phyloP scores from a whole-genome alignment of 2,113 vertebrate genomes.

The Notiomystis cincta region DNA sequence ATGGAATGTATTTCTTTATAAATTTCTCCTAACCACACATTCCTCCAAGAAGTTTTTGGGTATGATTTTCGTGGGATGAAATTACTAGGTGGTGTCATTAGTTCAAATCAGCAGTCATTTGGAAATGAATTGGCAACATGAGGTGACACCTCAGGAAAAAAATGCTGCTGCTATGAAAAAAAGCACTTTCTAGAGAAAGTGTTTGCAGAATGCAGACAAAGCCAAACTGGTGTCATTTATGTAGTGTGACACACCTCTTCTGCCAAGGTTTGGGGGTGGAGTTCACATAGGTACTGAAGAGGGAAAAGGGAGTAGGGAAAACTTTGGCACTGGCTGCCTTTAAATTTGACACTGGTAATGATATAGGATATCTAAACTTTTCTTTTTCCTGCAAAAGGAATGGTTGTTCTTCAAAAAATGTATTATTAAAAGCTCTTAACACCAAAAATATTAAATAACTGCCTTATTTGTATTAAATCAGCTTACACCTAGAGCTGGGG shows the following conservation, averaged over 20 bases:
- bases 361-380: neutral
- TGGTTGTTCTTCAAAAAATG: rapidly evolving
- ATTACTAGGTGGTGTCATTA: neutral
- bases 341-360: neutral
- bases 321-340: neutral
- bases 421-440: neutral
- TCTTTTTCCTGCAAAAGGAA: neutral
- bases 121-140: neutral
- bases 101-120: neutral
- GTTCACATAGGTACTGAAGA: neutral
- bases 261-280: neutral
- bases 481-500: neutral
- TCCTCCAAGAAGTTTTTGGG: neutral
- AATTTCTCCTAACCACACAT: neutral
- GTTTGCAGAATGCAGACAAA: neutral
- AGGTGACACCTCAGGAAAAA: neutral
- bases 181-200: neutral
- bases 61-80: neutral
- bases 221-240: neutral
- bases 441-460: neutral
- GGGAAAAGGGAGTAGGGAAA: neutral
- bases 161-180: neutral
- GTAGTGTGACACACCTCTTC: neutral
- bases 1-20: rapidly evolving
- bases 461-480: neutral